These are phyloP conservation scores for Salpingus planirostris DNA, from an alignment of 2,888 invertebrate genomes.

Conservation along the genomic window DNA sequence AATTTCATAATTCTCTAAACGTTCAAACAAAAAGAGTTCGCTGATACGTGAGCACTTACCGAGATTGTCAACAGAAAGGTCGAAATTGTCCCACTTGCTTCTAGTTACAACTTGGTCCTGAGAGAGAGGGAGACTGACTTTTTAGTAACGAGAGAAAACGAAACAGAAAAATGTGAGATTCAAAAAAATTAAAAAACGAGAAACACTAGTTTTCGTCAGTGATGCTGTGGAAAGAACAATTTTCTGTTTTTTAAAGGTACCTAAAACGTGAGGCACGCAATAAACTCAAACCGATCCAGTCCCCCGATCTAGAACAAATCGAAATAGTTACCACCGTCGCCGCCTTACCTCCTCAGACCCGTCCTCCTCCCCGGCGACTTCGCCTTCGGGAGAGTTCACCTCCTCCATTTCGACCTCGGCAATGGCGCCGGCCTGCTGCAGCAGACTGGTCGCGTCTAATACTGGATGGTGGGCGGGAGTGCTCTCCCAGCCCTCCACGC, in stretches of 20 bases:
- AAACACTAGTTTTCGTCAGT: conserved; percentile 13
- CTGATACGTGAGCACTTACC: conserved; percentile 67
- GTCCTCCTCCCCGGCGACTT: conserved; percentile 43
- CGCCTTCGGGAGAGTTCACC: conserved; percentile 28
- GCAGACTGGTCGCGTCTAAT: conserved; percentile 71
- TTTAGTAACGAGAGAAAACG: conserved; percentile 24
- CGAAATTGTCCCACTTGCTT: conserved; percentile 84
- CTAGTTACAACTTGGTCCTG: conserved; percentile 43
- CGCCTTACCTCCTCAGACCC: conserved; percentile 29
- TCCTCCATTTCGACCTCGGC: conserved; percentile 78
- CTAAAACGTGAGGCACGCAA: too few relatives aligned
- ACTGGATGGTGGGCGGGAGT: conserved; percentile 75
- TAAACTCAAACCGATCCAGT: too few relatives aligned
- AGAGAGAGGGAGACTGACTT: conserved; percentile 36
- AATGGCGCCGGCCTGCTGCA: conserved; percentile 80
- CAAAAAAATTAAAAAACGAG: conserved; percentile 8
- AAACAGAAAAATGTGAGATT: conserved; percentile 15
- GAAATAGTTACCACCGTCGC: neutral
- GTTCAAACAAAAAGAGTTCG: too few relatives aligned
- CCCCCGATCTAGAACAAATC: neutral
- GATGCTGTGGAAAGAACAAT: conserved; percentile 25
- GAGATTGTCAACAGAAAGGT: conserved; percentile 69
- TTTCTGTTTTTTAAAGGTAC: too few relatives aligned
- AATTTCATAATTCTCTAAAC: too few relatives aligned
- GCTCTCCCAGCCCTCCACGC: conserved; percentile 62